phyloP scores from a whole-genome alignment of 1,140 invertebrate genomes.

The Plutomurus gul region DNA sequence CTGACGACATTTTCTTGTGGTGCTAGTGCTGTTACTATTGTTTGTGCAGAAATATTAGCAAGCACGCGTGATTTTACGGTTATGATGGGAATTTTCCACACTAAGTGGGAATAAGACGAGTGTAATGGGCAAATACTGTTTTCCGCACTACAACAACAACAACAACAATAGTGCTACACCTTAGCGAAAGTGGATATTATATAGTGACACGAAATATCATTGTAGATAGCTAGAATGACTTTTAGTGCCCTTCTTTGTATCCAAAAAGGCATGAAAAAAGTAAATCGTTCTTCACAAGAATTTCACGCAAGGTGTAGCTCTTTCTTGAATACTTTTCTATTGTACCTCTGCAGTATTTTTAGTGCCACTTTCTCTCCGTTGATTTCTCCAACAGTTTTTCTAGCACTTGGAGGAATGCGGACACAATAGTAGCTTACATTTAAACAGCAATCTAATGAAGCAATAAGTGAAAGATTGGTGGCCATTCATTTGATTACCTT shows the following conservation, averaged over 20 bases:
- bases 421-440: too few species aligned
- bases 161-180: not conserved
- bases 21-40: too few species aligned
- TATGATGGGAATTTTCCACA: too few species aligned
- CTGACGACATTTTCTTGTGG: too few species aligned
- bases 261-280: conserved; percentile 10
- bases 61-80: too few species aligned
- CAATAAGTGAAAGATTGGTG: conserved; percentile 25
- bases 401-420: too few species aligned
- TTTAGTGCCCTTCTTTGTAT: not conserved
- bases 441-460: conserved; percentile 27
- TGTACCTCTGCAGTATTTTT: too few species aligned
- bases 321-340: conserved; percentile 20
- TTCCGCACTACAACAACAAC: not conserved
- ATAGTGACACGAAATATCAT: conserved; percentile 23
- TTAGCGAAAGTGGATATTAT: conserved; percentile 4
- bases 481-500: conserved; percentile 56
- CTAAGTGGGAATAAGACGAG: too few species aligned
- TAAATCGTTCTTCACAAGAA: conserved; percentile 4
- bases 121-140: too few species aligned
- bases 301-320: not conserved
- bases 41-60: too few species aligned
- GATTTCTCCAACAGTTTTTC: too few species aligned
- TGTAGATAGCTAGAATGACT: not conserved
- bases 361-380: too few species aligned